These are phyloP conservation scores for Callosobruchus maculatus DNA, from an alignment of 2,888 invertebrate genomes.

Conservation along the genomic window DNA sequence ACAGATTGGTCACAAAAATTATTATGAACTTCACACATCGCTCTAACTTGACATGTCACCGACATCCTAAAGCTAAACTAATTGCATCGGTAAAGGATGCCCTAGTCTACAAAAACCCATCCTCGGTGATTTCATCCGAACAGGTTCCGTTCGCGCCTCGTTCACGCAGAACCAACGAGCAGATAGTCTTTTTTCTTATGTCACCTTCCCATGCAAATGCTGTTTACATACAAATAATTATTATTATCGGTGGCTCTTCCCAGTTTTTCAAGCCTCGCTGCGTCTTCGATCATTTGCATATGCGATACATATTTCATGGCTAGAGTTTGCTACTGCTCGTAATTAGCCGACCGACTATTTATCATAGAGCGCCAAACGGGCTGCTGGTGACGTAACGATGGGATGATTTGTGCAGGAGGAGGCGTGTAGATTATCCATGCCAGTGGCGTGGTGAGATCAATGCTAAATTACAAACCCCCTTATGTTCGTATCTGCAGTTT, in stretches of 20 bases:
- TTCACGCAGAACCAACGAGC: not conserved
- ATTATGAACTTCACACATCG: not conserved
- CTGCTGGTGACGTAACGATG: not conserved
- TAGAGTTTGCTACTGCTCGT: constrained; percentile 25
- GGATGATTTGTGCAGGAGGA: not conserved
- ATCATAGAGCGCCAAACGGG: constrained; percentile 22
- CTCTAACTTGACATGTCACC: not conserved
- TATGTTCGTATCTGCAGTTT: no score
- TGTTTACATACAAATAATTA: not conserved
- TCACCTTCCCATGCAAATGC: not conserved
- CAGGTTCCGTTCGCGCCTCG: not conserved
- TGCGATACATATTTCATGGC: constrained; percentile 24
- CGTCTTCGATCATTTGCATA: constrained; percentile 18
- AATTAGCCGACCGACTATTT: constrained; percentile 25
- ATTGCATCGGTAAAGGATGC: not conserved
- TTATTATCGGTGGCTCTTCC: not conserved
- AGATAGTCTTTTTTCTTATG: not conserved
- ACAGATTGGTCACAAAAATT: no score
- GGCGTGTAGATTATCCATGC: not conserved
- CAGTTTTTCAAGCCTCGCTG: not conserved
- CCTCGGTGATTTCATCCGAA: not conserved
- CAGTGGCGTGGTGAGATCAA: not conserved
- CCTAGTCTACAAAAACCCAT: not conserved
- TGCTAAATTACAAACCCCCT: no score
- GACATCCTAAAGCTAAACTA: not conserved